phyloP scores from a whole-genome alignment of 1,140 invertebrate species.

The Araneus ventricosus region DNA sequence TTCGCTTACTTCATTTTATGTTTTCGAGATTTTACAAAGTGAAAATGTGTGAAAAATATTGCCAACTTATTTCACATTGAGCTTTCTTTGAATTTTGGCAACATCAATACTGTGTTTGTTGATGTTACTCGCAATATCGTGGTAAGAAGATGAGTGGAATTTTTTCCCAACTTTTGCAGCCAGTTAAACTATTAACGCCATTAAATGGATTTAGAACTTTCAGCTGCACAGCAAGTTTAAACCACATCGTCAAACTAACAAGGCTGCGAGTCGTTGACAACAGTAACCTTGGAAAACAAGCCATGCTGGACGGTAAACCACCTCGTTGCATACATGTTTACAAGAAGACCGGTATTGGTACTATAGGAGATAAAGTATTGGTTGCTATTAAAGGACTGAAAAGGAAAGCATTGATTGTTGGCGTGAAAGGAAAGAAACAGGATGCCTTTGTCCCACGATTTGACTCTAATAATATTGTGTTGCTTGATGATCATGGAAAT shows the following conservation, averaged over 20 bases:
- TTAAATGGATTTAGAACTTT: conserved; percentile 26
- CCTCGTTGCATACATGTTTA: conserved; percentile 85
- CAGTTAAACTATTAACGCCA: background rate
- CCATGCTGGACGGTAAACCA: conserved; percentile 95
- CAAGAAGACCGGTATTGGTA: conserved; percentile 79
- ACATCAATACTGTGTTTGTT: too few species aligned
- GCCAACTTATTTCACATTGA: too few species aligned
- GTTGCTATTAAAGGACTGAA: conserved; percentile 98
- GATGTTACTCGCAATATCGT: too few species aligned
- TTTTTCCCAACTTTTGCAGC: background rate
- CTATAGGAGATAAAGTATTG: conserved; percentile 90
- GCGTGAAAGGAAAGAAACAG: conserved; percentile 87
- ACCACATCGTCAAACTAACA: conserved; percentile 83
- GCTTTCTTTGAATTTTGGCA: too few species aligned
- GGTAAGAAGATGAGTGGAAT: background rate
- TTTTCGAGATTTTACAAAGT: too few species aligned
- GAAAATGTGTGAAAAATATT: too few species aligned
- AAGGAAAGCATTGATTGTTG: conserved; percentile 97
- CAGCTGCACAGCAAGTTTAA: conserved; percentile 57
- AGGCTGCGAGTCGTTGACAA: conserved; percentile 96
- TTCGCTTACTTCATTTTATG: too few species aligned
- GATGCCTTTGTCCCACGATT: conserved; percentile 92
- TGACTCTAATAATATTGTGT: conserved; percentile 97
- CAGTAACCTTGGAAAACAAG: conserved; percentile 94
- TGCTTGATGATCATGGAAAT: conserved; percentile 96